phyloP scores from a whole-genome alignment of 2,797 vertebrate genomes.

The Emydoidea blandingii region DNA sequence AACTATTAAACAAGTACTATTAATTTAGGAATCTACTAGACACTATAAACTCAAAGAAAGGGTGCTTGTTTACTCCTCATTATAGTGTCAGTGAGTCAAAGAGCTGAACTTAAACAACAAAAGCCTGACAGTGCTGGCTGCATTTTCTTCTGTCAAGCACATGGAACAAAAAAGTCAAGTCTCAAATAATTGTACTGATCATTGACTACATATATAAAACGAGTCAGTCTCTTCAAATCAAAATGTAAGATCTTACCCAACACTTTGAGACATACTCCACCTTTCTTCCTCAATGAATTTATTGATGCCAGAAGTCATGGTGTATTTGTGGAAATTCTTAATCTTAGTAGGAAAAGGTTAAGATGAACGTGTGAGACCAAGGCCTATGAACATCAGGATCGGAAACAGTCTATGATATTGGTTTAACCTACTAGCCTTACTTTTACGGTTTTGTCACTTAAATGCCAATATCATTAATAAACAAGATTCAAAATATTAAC shows the following conservation, averaged over 20 bases:
- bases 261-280: neutral
- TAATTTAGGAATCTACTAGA: constrained; percentile 44
- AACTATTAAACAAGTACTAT: constrained; percentile 28
- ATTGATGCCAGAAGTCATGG: neutral
- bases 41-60: constrained; percentile 49
- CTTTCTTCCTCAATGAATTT: constrained; percentile 5
- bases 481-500: neutral
- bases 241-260: constrained; percentile 32
- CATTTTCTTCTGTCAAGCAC: constrained; percentile 28
- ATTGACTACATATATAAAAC: constrained; percentile 58
- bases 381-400: neutral
- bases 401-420: neutral
- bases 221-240: constrained; percentile 64
- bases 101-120: constrained; percentile 61
- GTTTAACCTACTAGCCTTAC: neutral
- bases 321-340: constrained; percentile 25
- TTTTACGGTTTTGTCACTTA: neutral
- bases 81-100: constrained; percentile 53
- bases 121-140: constrained; percentile 58
- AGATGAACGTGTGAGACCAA: neutral
- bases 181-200: constrained; percentile 57
- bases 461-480: neutral
- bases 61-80: constrained; percentile 61
- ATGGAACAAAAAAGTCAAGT: constrained; percentile 57
- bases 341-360: neutral